A percentile compares a stretch with the other conserved stretches of the same genome.
These are phyloP conservation scores for Drepana arcuata DNA, from an alignment of 1,140 invertebrate genomes.

Conservation along the genomic window DNA sequence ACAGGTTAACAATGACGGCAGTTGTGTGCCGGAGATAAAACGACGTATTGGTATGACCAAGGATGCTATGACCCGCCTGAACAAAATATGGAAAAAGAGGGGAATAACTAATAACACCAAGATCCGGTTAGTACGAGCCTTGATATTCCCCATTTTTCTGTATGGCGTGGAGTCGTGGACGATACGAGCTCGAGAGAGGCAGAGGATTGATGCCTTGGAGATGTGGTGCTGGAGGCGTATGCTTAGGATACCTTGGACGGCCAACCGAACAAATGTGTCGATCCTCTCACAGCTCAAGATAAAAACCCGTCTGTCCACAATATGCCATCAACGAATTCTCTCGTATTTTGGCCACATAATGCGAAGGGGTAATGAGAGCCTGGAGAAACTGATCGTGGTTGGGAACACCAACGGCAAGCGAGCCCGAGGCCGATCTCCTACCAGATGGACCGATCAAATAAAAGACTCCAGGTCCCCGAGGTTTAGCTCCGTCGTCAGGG, in stretches of 20 bases:
- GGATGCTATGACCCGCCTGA: slow-evolving; percentile 7
- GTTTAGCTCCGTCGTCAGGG: too few species aligned
- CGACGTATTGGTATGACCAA: slow-evolving; percentile 7
- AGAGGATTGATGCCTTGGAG: slow-evolving; percentile 22
- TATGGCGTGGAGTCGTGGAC: slow-evolving; percentile 24
- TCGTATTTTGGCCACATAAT: slow-evolving; percentile 1
- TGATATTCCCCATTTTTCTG: slow-evolving; percentile 10
- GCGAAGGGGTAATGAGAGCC: not conserved
- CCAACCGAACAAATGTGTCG: slow-evolving; percentile 12
- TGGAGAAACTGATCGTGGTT: not conserved
- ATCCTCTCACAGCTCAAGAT: slow-evolving; percentile 6
- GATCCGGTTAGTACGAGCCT: slow-evolving; percentile 1
- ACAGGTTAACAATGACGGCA: not conserved
- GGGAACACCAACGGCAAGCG: not conserved
- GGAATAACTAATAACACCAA: slow-evolving; percentile 7
- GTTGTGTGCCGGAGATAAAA: slow-evolving; percentile 1
- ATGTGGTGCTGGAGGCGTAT: slow-evolving; percentile 22
- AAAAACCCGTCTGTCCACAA: slow-evolving; percentile 1
- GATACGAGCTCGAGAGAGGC: slow-evolving; percentile 7
- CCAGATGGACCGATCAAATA: not conserved
- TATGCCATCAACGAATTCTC: not conserved
- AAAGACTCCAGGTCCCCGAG: too few species aligned
- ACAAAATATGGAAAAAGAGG: slow-evolving; percentile 9
- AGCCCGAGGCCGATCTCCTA: not conserved
- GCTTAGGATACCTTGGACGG: slow-evolving; percentile 8